A percentile compares a stretch with the other conserved stretches of the same genome.
phyloP scores from a whole-genome alignment of 2,797 vertebrate species.

The Lepilemur septentrionalis region DNA sequence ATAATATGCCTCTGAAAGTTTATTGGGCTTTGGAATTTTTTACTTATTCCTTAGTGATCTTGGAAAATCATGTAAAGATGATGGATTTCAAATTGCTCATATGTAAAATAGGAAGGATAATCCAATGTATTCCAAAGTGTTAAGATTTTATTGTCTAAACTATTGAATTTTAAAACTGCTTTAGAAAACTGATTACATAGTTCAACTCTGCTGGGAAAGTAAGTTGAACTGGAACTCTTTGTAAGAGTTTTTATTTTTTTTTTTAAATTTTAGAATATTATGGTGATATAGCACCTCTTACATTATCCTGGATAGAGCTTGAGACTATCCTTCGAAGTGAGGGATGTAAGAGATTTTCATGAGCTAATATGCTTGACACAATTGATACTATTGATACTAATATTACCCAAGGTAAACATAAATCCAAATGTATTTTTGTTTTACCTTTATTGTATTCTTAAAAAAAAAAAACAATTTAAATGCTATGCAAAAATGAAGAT shows the following conservation, averaged over 20 bases:
- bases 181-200: neutral
- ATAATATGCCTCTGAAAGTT: neutral
- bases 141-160: neutral
- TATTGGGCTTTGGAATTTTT: neutral
- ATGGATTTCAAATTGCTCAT: neutral
- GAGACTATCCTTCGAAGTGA: too few species aligned
- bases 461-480: neutral
- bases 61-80: neutral
- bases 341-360: neutral
- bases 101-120: neutral
- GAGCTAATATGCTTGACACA: neutral
- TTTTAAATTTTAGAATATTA: too few species aligned
- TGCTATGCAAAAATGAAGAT: neutral
- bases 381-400: neutral
- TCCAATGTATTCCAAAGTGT: neutral
- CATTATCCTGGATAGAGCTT: too few species aligned
- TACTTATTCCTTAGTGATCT: neutral
- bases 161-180: neutral
- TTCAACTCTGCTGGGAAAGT: neutral
- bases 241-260: neutral
- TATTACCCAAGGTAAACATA: neutral
- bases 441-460: neutral
- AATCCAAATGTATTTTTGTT: neutral
- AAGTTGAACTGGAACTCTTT: neutral
- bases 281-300: too few species aligned